Conservation (phyloP, 2,797 vertebrate species). For the Petrocephalus schoutedeni region DNA sequence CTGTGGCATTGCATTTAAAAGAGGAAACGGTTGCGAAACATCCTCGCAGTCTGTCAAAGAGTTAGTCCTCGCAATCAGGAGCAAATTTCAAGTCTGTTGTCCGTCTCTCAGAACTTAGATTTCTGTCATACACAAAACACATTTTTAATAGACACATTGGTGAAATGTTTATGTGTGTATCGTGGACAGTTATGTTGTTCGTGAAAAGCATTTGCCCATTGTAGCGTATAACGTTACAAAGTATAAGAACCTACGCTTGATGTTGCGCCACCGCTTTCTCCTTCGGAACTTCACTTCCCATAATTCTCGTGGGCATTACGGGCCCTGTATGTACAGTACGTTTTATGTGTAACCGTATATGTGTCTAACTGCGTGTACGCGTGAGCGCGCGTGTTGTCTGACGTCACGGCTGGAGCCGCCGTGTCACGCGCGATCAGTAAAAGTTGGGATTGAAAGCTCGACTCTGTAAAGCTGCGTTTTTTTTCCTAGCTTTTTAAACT, state of each 20-base stretch:
- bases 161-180: neutral
- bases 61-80: neutral
- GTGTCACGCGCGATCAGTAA: slow-evolving; percentile 78
- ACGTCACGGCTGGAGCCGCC: slow-evolving; percentile 73
- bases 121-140: neutral
- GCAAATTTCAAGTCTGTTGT: neutral
- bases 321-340: neutral
- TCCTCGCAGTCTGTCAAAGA: neutral
- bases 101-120: neutral
- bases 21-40: neutral
- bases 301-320: slow-evolving; percentile 17
- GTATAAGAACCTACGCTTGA: neutral
- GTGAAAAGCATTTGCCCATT: neutral
- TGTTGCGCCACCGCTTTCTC: neutral
- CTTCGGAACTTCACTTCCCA: slow-evolving; percentile 41
- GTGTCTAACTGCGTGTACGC: neutral
- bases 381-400: slow-evolving; percentile 41
- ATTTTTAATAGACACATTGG: neutral
- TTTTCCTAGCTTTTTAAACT: slow-evolving; percentile 19
- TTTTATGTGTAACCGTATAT: slow-evolving; percentile 1
- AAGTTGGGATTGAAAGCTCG: slow-evolving; percentile 69
- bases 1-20: slow-evolving; percentile 7
- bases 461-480: slow-evolving; percentile 12
- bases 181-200: neutral
- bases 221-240: neutral